Conservation (phyloP, 2,888 invertebrate species). For the Strigamia transsilvanica region DNA sequence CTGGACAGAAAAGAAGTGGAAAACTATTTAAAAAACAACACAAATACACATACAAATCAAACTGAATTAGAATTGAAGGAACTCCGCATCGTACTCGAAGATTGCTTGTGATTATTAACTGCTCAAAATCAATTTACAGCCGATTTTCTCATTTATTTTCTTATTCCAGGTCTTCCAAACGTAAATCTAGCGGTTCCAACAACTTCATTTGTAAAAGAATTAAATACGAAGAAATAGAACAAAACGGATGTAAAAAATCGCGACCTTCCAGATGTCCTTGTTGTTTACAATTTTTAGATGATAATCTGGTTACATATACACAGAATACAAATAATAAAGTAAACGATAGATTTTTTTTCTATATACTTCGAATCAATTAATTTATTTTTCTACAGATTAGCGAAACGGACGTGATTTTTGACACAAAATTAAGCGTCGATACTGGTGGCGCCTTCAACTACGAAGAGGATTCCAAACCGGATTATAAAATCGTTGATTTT, state of each 20-base stretch:
- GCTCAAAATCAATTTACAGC: not conserved
- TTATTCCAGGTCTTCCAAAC: not conserved
- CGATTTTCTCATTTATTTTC: too few species aligned
- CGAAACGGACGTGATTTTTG: not conserved
- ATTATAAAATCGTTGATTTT: not conserved
- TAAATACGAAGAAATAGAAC: not conserved
- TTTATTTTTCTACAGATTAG: not conserved
- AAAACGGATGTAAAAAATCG: not conserved
- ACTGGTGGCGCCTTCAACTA: not conserved
- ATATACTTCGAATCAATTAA: not conserved
- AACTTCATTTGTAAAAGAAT: not conserved
- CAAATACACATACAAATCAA: not conserved
- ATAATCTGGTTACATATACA: not conserved
- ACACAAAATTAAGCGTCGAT: not conserved
- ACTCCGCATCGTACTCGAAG: not conserved
- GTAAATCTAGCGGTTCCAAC: not conserved
- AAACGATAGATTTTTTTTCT: not conserved
- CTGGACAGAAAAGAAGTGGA: not conserved
- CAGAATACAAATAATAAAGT: not conserved
- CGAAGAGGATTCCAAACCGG: not conserved
- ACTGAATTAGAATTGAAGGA: not conserved
- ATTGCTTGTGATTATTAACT: not conserved
- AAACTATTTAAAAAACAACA: not conserved
- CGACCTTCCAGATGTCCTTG: not conserved
- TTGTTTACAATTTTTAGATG: not conserved